Evolutionary conservation across 2,888 invertebrate species (phyloP).

Genomic region (Parnassius orleans): DNA sequence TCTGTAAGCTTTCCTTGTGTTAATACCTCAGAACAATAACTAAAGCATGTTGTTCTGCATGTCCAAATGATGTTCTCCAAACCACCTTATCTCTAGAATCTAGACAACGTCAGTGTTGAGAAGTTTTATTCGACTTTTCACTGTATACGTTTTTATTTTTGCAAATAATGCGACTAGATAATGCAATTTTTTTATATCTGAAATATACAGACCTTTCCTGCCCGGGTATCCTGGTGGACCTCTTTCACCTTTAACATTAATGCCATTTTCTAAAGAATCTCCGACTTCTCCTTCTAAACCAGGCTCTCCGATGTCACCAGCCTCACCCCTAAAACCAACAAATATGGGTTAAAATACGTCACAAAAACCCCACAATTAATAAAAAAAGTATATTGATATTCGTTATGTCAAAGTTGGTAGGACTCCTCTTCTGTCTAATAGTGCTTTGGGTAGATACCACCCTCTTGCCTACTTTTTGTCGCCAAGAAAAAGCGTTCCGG

Average conservation of each 20-base stretch:
- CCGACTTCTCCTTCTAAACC: constrained; percentile 61
- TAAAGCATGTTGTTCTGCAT: too few relatives aligned
- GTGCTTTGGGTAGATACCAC: not conserved
- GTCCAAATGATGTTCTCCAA: too few relatives aligned
- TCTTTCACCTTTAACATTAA: constrained; percentile 71
- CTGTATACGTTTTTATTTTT: too few relatives aligned
- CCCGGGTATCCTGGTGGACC: constrained; percentile 77
- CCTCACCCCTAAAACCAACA: constrained; percentile 52
- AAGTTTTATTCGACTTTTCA: too few relatives aligned
- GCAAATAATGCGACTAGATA: too few relatives aligned
- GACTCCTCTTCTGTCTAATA: not conserved
- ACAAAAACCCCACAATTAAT: not conserved
- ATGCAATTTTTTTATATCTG: too few relatives aligned
- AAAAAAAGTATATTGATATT: not conserved
- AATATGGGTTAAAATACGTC: constrained; percentile 2
- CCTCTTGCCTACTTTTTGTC: not conserved
- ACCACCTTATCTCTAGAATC: too few relatives aligned
- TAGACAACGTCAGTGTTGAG: too few relatives aligned
- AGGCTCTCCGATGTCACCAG: constrained; percentile 70
- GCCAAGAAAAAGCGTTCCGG: not conserved
- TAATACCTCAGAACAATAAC: too few relatives aligned
- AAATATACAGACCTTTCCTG: constrained; percentile 45
- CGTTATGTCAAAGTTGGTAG: not conserved
- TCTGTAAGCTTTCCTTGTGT: too few relatives aligned
- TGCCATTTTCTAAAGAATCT: constrained; percentile 49